Percentiles rank a stretch among this genome's conserved stretches.
Evolutionary conservation across 1,140 invertebrate species (phyloP).

Genomic region (Drosophila elegans): DNA sequence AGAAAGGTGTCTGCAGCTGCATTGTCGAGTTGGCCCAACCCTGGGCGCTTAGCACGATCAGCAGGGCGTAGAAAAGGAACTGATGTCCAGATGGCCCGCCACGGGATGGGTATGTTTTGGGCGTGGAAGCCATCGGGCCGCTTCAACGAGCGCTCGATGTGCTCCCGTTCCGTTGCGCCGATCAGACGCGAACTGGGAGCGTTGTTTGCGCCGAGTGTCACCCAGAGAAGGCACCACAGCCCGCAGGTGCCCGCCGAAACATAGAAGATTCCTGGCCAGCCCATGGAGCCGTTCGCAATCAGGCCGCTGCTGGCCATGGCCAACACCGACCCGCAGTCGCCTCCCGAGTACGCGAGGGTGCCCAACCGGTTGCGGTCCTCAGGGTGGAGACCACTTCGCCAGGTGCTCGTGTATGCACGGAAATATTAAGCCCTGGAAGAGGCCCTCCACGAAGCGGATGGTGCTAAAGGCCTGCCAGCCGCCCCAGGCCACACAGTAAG

Average conservation of each 20-base stretch:
- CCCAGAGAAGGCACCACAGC: constrained; percentile 88
- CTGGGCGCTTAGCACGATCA: constrained; percentile 93
- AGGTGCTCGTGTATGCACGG: constrained; percentile 89
- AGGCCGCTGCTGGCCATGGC: constrained; percentile 88
- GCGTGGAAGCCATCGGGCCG: constrained; percentile 70
- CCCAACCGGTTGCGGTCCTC: constrained; percentile 87
- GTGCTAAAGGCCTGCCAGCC: constrained; percentile 87
- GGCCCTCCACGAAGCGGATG: constrained; percentile 90
- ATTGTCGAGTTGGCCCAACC: constrained; percentile 98
- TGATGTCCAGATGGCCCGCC: constrained; percentile 91
- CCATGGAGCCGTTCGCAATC: constrained; percentile 87
- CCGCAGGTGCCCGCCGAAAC: constrained; percentile 88
- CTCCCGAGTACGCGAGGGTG: constrained; percentile 88
- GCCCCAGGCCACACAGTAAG: constrained; percentile 64
- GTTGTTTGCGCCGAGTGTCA: constrained; percentile 87
- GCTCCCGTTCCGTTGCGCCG: constrained; percentile 86
- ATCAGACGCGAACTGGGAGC: constrained; percentile 88
- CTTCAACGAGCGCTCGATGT: constrained; percentile 86
- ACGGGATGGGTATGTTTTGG: constrained; percentile 87
- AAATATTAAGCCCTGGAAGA: constrained; percentile 92
- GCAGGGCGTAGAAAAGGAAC: constrained; percentile 93
- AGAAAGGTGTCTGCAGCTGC: constrained; percentile 92
- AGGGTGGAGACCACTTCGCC: constrained; percentile 85
- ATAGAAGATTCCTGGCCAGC: constrained; percentile 93
- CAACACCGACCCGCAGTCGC: constrained; percentile 91